Percentiles rank a stretch among this genome's conserved stretches.
Conservation (phyloP, 2,113 vertebrate genomes). For the Genyomyrus donnyi region DNA sequence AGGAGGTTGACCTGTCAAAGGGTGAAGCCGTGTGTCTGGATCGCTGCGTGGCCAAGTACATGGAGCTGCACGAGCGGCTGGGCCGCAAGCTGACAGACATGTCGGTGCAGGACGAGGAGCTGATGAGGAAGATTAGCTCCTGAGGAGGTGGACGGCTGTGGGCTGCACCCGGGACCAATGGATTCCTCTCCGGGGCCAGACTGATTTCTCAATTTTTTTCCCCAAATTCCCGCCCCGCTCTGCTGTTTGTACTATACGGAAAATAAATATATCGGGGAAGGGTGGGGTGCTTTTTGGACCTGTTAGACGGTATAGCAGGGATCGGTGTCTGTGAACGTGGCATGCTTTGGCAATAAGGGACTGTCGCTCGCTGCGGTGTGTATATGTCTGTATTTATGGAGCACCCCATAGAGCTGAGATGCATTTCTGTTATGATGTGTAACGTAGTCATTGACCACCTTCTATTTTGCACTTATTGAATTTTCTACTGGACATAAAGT, state of each 20-base stretch:
- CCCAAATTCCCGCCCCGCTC: neutral
- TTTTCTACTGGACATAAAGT: neutral
- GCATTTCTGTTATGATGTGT: neutral
- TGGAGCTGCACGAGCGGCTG: constrained; percentile 86
- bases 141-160: constrained; percentile 33
- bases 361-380: neutral
- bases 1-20: constrained; percentile 84
- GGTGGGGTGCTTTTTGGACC: neutral
- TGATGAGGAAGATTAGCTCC: constrained; percentile 72
- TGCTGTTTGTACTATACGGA: neutral
- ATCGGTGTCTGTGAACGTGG: neutral
- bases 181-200: rapidly evolving
- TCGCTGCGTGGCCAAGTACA: constrained; percentile 90
- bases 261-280: neutral
- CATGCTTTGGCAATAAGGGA: neutral
- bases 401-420: neutral
- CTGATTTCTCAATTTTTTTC: neutral
- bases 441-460: neutral
- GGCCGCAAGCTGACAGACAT: constrained; percentile 89
- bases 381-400: neutral
- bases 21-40: constrained; percentile 95
- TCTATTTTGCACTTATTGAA: neutral
- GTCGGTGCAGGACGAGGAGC: constrained; percentile 85
- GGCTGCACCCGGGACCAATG: constrained; percentile 45
- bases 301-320: neutral